Percentiles rank a stretch among this genome's conserved stretches.
Conservation (phyloP, 2,888 invertebrate species). For the Petrolisthes cinctipes region DNA sequence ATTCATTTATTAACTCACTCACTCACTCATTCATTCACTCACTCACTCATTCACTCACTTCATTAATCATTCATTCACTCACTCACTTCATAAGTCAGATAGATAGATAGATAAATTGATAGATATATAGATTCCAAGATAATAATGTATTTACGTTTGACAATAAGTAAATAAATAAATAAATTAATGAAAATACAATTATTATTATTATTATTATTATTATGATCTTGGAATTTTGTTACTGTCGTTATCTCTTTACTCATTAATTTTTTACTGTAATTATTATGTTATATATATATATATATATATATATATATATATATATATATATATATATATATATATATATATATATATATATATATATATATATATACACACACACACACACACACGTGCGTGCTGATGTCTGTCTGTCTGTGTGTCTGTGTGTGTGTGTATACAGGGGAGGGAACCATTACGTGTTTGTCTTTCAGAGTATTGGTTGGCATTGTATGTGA, state of each 20-base stretch:
- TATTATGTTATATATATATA: neutral
- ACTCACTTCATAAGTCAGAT: too few species aligned
- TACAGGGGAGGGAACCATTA: neutral
- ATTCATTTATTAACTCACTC: neutral
- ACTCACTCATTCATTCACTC: too few species aligned
- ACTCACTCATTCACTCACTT: too few species aligned
- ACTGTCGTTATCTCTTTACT: too few species aligned
- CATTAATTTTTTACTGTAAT: neutral
- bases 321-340: neutral
- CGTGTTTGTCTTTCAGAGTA: too few species aligned
- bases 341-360: neutral
- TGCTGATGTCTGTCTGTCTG: neutral
- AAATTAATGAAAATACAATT: neutral
- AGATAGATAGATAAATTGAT: too few species aligned
- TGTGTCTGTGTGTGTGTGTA: slow-evolving; percentile 28
- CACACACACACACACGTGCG: neutral
- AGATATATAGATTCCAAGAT: too few species aligned
- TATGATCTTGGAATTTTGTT: too few species aligned
- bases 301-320: slow-evolving; percentile 2
- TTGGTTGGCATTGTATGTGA: too few species aligned
- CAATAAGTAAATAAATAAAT: slow-evolving; percentile 1
- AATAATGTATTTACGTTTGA: neutral
- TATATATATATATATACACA: neutral
- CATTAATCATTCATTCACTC: too few species aligned
- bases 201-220: slow-evolving; percentile 5